Evolutionary conservation across 2,797 vertebrate species (phyloP).

Genomic region (Selene dorsalis): DNA sequence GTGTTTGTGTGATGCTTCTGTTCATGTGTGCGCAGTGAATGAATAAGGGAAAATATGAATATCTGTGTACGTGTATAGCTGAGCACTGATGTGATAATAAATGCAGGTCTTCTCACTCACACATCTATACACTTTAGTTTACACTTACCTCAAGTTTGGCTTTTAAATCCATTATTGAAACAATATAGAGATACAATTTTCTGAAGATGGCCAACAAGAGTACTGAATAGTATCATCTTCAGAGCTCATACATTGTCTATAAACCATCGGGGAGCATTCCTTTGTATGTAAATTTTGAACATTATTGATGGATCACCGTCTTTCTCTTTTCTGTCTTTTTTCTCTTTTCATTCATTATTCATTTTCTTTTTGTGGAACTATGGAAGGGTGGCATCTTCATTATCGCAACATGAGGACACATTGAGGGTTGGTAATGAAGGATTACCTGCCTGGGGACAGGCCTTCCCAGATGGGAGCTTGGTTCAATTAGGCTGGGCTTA

Average conservation of each 20-base stretch:
- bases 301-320: conserved; percentile 19
- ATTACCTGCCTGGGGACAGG: conserved; percentile 66
- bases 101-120: conserved; percentile 34
- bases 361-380: conserved; percentile 17
- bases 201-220: not conserved
- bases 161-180: conserved; percentile 17
- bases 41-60: conserved; percentile 9
- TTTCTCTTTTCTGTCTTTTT: conserved; percentile 6
- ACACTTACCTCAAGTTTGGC: conserved; percentile 10
- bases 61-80: conserved; percentile 5
- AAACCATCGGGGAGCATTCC: conserved; percentile 4
- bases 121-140: conserved; percentile 31
- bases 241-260: not conserved
- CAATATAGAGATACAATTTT: not conserved
- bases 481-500: conserved; percentile 73
- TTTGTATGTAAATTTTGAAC: conserved; percentile 26
- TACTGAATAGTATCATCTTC: not conserved
- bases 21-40: not conserved
- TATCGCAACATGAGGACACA: conserved; percentile 58
- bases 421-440: conserved; percentile 65
- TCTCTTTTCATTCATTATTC: conserved; percentile 39
- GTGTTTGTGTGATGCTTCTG: conserved; percentile 1
- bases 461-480: conserved; percentile 64
- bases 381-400: conserved; percentile 59
- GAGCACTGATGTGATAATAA: conserved; percentile 40